Percentiles rank a stretch among this genome's conserved stretches.
phyloP scores from a whole-genome alignment of 1,140 invertebrate genomes.

The Cydia fagiglandana region DNA sequence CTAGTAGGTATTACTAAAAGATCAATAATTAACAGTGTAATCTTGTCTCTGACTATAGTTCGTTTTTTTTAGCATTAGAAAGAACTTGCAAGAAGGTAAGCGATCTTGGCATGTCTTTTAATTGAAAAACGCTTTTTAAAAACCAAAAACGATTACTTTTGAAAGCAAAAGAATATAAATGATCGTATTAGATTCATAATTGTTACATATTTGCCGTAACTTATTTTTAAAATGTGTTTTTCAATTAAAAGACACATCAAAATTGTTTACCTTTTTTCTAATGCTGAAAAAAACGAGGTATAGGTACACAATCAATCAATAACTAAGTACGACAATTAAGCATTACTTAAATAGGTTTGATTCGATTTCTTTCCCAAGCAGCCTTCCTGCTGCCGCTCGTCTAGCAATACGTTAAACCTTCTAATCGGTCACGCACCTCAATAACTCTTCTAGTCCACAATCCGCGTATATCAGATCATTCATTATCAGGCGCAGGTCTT shows the following conservation, averaged over 20 bases:
- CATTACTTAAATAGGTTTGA: constrained; percentile 13
- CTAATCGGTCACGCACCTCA: constrained; percentile 29
- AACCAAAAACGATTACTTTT: no score
- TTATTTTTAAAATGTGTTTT: no score
- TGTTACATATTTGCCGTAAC: no score
- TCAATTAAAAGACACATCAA: no score
- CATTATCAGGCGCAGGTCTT: constrained; percentile 41
- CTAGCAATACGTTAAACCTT: constrained; percentile 13
- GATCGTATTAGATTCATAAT: no score
- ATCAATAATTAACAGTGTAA: background rate
- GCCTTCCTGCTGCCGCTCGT: background rate
- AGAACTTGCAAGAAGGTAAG: no score
- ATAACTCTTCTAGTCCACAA: constrained; percentile 26
- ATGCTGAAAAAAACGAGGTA: no score
- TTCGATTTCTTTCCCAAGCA: constrained; percentile 7
- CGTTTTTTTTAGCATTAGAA: no score
- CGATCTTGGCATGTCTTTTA: no score
- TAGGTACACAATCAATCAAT: background rate
- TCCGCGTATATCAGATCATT: constrained; percentile 35
- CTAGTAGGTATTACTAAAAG: background rate
- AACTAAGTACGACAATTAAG: constrained; percentile 12
- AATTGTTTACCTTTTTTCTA: no score
- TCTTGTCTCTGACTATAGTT: background rate
- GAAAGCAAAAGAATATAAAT: no score
- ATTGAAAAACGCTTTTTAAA: no score